Conservation (phyloP, 2,888 invertebrate species). For the Ophion obscuratus region DNA sequence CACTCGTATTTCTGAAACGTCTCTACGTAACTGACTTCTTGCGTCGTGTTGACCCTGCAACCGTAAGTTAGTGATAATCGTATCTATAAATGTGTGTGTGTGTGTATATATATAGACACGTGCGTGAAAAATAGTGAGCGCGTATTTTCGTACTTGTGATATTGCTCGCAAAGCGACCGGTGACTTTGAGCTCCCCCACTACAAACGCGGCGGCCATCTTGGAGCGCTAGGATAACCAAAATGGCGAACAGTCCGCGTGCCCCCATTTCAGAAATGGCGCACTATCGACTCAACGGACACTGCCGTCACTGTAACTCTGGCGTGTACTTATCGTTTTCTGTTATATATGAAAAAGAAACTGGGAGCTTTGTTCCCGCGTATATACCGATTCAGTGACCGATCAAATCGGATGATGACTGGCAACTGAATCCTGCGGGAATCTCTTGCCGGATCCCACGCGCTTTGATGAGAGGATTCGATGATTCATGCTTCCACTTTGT, state of each 20-base stretch:
- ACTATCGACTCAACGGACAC: too few species aligned
- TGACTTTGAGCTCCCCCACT: not conserved
- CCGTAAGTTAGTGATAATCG: not conserved
- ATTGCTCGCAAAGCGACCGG: constrained; percentile 12
- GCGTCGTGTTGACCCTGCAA: constrained; percentile 17
- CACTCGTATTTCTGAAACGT: not conserved
- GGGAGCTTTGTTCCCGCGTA: not conserved
- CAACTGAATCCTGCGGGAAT: not conserved
- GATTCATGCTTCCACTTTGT: not conserved
- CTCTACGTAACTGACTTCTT: not conserved
- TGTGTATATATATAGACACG: too few species aligned
- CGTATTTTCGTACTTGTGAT: constrained; percentile 7
- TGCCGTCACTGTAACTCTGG: too few species aligned
- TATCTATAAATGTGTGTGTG: too few species aligned
- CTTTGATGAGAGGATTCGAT: too few species aligned
- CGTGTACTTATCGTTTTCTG: not conserved
- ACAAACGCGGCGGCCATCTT: not conserved
- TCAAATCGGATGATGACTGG: not conserved
- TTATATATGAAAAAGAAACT: not conserved
- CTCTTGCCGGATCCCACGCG: not conserved
- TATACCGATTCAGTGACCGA: not conserved
- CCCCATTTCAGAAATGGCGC: too few species aligned
- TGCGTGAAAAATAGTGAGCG: not conserved
- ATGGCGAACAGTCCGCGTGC: not conserved
- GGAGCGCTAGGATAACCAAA: not conserved